A percentile compares a stretch with the other conserved stretches of the same genome.
Evolutionary conservation across 2,888 invertebrate genomes (phyloP).

Genomic region (Unio pictorum): DNA sequence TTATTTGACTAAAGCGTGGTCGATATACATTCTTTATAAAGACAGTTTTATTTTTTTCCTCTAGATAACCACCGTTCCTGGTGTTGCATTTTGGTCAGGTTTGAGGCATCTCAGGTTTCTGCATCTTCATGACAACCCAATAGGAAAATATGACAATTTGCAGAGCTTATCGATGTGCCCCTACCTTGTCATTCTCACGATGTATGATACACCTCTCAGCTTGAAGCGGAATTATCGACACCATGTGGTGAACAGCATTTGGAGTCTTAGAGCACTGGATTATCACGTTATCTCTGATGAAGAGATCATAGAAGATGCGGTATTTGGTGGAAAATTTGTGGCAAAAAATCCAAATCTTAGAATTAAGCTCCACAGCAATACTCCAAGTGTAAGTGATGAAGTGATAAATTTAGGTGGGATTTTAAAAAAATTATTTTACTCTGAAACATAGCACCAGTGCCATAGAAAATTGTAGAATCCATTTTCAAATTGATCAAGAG

Average conservation of each 20-base stretch:
- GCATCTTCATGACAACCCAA: slow-evolving; percentile 70
- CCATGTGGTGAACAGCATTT: slow-evolving; percentile 70
- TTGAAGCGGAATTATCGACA: slow-evolving; percentile 69
- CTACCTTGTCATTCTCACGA: slow-evolving; percentile 57
- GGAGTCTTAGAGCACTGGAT: slow-evolving; percentile 69
- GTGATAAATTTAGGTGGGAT: background rate
- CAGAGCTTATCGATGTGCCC: slow-evolving; percentile 62
- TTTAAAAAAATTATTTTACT: too few relatives aligned
- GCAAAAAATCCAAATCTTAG: slow-evolving; percentile 50
- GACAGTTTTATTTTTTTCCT: slow-evolving; percentile 10
- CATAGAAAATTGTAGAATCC: too few relatives aligned
- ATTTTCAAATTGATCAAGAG: too few relatives aligned
- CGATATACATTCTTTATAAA: too few relatives aligned
- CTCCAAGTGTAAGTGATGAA: slow-evolving; percentile 42
- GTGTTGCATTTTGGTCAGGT: slow-evolving; percentile 64
- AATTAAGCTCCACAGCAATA: slow-evolving; percentile 55
- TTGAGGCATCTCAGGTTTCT: slow-evolving; percentile 61
- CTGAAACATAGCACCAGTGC: too few relatives aligned
- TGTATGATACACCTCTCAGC: slow-evolving; percentile 69
- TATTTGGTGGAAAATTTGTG: slow-evolving; percentile 59
- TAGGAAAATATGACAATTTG: slow-evolving; percentile 66
- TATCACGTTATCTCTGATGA: slow-evolving; percentile 69
- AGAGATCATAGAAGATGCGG: slow-evolving; percentile 71
- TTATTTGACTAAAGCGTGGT: background rate
- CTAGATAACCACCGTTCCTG: slow-evolving; percentile 66